Base-by-base conservation (phyloP, 1,140 invertebrate species). In the Mizuhopecten yessoensis region DNA sequence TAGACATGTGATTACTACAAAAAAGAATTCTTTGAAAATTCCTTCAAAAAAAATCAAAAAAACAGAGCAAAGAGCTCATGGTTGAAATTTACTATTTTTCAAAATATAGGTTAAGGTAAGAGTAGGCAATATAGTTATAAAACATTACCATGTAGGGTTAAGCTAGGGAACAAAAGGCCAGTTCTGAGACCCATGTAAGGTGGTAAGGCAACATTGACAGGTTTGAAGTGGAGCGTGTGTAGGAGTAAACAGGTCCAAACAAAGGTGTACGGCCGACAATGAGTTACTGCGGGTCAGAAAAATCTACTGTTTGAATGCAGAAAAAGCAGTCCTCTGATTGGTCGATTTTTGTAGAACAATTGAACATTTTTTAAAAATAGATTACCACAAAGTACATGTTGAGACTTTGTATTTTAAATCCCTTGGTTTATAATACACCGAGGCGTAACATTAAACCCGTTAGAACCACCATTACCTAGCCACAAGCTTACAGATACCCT, bases 61-160 rank as follows among this genome's bases (percentile, higher is more conserved):
- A 1, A 45, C 42, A 15, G 1, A 45, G 42, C n/a, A 29, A 29
- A 3, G 57, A 75, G 9, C 57, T 75, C n/a, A 13, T 13, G 11
- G n/a, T 75, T n/a, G n/a, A 11, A 75, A 75, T 17, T 75, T 75
- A 5, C 11, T 9, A 5, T 9, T 20, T 75, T n/a, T 75, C 29
- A 29, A 75, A 75, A 75, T 29, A 75, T 29, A 29, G 57, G 57
- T 75, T n/a, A 75, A 75, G 57, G 57, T 75, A 75, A 57, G 57
- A 39, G 36, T 39, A 39, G 36, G 13, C 5, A 39, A 7, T 5
- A 39, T 5, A 13, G 9, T 29, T 29, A 29, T 17, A 75, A 75
- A 5, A 75, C 57, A 75, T 75, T n/a, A 11, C 1, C 7, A 13
- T 39, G 5, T 75, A 17, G 9, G 57, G 57, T 75, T 75, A 39